A percentile compares a stretch with the other conserved stretches of the same genome.
phyloP scores from a whole-genome alignment of 2,113 vertebrate species.

The Hippolais icterina region DNA sequence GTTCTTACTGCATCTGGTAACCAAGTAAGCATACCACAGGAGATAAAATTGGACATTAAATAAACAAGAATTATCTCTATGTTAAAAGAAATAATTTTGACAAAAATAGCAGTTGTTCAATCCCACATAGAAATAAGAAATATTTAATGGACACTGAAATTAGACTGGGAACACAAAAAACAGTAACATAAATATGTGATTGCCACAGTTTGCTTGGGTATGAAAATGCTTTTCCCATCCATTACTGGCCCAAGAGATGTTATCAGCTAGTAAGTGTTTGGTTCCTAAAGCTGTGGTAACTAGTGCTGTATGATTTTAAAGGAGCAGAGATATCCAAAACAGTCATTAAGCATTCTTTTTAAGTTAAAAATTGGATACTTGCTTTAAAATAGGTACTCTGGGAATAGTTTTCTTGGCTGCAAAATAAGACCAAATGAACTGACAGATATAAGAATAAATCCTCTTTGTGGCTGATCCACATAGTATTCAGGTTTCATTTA shows the following conservation, averaged over 20 bases:
- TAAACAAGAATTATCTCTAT: neutral
- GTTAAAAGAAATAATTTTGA: neutral
- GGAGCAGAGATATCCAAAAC: neutral
- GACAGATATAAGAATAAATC: neutral
- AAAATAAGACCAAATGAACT: neutral
- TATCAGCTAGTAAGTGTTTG: neutral
- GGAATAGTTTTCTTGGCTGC: neutral
- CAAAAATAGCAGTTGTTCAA: neutral
- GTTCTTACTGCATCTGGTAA: neutral
- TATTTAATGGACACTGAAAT: neutral
- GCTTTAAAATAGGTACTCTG: neutral
- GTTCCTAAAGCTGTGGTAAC: neutral
- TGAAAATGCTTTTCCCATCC: neutral
- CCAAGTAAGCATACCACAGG: neutral
- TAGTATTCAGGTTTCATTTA: neutral
- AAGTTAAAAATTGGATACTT: neutral
- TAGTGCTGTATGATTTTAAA: neutral
- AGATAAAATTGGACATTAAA: neutral
- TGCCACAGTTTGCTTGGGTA: neutral
- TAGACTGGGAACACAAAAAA: neutral
- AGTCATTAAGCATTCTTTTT: neutral
- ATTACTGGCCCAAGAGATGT: neutral
- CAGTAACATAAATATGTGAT: neutral
- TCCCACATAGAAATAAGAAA: neutral
- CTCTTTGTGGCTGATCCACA: neutral